phyloP scores from a whole-genome alignment of 2,113 vertebrate species.

The Callaeas wilsoni region DNA sequence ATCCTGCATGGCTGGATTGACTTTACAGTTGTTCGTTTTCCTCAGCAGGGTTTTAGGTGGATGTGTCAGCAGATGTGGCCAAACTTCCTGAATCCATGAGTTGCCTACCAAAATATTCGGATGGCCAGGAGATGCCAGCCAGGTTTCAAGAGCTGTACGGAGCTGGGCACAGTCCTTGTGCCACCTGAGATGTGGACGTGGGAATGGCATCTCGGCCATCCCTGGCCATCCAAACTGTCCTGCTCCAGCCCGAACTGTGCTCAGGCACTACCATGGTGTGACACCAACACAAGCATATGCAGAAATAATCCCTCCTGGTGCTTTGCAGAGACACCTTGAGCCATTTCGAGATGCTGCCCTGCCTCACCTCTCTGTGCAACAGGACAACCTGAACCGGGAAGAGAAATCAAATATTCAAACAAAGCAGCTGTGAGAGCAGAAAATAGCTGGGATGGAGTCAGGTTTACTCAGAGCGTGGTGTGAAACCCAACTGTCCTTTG shows the following conservation, averaged over 20 bases:
- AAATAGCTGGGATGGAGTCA: neutral
- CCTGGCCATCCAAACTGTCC: neutral
- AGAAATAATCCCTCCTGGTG: neutral
- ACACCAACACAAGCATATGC: neutral
- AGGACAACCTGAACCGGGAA: neutral
- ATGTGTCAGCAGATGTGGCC: neutral
- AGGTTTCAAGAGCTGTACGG: neutral
- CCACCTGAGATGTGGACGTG: neutral
- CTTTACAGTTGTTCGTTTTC: constrained; percentile 18
- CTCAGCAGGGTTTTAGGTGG: neutral
- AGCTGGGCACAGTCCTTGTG: neutral
- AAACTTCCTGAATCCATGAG: neutral
- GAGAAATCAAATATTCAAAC: neutral
- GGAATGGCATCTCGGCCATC: neutral
- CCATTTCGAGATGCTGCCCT: neutral
- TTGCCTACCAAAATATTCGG: neutral
- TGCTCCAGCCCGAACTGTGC: neutral
- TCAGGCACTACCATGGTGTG: neutral
- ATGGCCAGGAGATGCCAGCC: neutral
- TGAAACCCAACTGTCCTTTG: neutral
- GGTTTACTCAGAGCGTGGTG: neutral
- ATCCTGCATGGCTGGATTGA: neutral
- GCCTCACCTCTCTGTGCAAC: neutral
- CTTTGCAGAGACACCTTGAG: neutral
- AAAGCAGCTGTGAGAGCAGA: neutral